phyloP scores from a whole-genome alignment of 2,113 vertebrate species.

The Boulengeromyrus knoepffleri region DNA sequence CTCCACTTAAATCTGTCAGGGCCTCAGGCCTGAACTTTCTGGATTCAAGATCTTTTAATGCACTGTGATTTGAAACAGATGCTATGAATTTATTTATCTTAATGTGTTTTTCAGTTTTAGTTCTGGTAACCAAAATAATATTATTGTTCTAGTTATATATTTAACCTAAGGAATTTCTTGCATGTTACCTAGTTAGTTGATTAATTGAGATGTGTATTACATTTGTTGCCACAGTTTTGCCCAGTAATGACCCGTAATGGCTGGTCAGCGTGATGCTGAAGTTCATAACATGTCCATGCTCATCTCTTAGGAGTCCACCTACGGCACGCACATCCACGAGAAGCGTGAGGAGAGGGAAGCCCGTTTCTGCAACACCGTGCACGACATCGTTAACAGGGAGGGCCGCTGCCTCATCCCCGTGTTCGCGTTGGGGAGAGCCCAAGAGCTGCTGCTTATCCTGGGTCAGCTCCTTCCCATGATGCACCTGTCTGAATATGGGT shows the following conservation, averaged over 20 bases:
- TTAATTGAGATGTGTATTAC: background rate
- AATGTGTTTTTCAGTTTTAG: background rate
- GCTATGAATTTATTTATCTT: background rate
- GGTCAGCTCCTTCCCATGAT: constrained; percentile 53
- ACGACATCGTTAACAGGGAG: constrained; percentile 92
- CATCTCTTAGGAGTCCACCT: constrained; percentile 77
- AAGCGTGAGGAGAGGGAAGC: constrained; percentile 92
- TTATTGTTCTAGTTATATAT: background rate
- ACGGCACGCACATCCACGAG: constrained; percentile 94
- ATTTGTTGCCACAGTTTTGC: background rate
- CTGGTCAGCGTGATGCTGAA: background rate
- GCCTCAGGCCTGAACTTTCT: background rate
- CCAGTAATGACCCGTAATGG: background rate
- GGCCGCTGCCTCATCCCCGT: constrained; percentile 92
- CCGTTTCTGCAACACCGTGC: constrained; percentile 91
- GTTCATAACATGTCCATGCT: background rate
- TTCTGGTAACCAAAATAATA: background rate
- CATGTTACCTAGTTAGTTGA: background rate
- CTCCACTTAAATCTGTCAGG: background rate
- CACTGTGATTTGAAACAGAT: background rate
- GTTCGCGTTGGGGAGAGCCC: constrained; percentile 89
- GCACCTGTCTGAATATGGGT: background rate
- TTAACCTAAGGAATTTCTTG: background rate
- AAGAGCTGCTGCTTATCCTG: constrained; percentile 88
- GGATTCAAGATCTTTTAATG: background rate